Base-by-base conservation (phyloP, 2,113 vertebrate species). In the Hippocampus mohnikei region DNA sequence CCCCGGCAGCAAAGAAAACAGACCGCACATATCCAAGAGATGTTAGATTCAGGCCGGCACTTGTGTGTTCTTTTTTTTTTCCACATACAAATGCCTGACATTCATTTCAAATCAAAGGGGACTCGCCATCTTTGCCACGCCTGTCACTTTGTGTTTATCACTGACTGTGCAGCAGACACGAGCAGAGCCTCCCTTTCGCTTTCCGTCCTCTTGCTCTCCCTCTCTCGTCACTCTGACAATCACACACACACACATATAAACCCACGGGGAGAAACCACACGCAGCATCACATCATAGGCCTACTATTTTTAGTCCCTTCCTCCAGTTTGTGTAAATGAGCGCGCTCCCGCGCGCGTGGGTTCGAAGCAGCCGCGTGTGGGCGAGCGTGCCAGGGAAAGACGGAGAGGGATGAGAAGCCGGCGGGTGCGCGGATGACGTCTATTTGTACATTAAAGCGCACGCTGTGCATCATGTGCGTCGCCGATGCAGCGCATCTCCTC, bases 221-320 rank as follows among this genome's bases (percentile, higher is more conserved):
- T 25, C 75, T 70, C 79, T 73, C 70, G 72, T 81, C 77, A 67
- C 65, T 87, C 85, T 90, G 84, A 86, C 85, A 84, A 80, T 87
- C 81, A 87, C 78, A 73, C 81, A 27, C 42, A 44, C 42, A 44
- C 42, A 44, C 11, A 44, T 46, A 88, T 80, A 86, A 85, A 87
- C 86, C 89, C 87, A 89, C 76, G 73, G 90, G 89, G 87, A 89
- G 75, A 83, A 89, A 84, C 87, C 88, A 86, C 85, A 85, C 81
- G 86, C 84, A 85, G 78, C 81, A 86, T 85, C 82, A 75, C 84
- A 89, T 90, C 85, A 90, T 86, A 84, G 76, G 75, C 79, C 62
- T 71, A 87, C 91, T 91, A 90, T 91, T 92, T 89, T 90, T 91
- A 91, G 86, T 83, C 6, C 73, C 80, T 78, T 84, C 62, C 80